These are phyloP conservation scores for Aplysia californica DNA, from an alignment of 1,140 invertebrate species.

Conservation along the genomic window DNA sequence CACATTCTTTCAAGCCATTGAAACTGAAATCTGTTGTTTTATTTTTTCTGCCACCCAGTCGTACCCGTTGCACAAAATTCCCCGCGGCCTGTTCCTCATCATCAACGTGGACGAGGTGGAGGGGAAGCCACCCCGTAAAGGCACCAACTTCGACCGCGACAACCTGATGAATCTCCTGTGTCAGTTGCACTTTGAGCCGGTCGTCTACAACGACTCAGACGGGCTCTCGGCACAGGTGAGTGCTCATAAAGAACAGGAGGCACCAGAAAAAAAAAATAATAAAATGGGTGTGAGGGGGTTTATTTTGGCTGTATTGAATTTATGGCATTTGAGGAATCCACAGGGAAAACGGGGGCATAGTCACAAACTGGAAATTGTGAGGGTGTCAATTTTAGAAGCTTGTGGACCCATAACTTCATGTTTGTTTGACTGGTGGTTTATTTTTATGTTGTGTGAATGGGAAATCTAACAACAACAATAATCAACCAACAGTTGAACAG, in stretches of 20 bases:
- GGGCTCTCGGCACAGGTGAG: constrained; percentile 56
- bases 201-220: constrained; percentile 51
- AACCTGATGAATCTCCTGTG: constrained; percentile 56
- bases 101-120: constrained; percentile 59
- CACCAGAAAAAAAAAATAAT: background rate
- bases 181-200: constrained; percentile 59
- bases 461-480: no score
- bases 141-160: constrained; percentile 58
- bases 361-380: no score
- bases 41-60: no score
- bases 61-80: constrained; percentile 54
- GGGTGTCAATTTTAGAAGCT: no score
- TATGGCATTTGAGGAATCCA: background rate
- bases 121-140: constrained; percentile 50
- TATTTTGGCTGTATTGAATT: background rate
- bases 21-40: no score
- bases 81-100: constrained; percentile 56
- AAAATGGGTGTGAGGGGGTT: background rate
- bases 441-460: no score
- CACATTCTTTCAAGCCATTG: no score
- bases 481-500: no score
- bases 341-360: background rate
- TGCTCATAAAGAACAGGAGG: background rate
- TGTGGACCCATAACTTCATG: no score
- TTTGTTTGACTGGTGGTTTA: no score